phyloP scores from a whole-genome alignment of 2,888 invertebrate genomes.

The Heliconius aoede region DNA sequence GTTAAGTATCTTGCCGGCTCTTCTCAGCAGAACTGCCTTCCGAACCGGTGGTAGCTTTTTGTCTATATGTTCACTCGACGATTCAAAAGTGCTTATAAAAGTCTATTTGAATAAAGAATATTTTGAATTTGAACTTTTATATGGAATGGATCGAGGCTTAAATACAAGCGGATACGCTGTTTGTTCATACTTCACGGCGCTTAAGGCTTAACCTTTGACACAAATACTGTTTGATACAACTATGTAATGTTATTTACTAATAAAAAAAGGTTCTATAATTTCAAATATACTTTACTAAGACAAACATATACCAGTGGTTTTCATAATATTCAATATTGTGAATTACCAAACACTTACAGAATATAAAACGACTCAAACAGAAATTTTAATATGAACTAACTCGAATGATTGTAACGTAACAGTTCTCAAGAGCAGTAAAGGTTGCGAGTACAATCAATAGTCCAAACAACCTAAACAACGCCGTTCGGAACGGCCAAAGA shows the following conservation, averaged over 20 bases:
- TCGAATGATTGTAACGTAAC: slow-evolving; percentile 10
- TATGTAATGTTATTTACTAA: background rate
- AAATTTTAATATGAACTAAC: slow-evolving; percentile 18
- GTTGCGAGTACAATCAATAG: slow-evolving; percentile 40
- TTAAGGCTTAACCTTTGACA: background rate
- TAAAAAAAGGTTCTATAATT: background rate
- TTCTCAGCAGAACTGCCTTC: no score
- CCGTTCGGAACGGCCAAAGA: slow-evolving; percentile 39
- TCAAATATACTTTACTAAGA: background rate
- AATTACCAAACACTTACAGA: background rate
- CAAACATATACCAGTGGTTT: background rate
- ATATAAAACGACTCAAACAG: background rate
- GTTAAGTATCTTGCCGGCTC: no score
- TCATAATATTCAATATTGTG: no score
- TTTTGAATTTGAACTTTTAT: no score
- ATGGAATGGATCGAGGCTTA: background rate
- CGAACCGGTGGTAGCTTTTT: no score
- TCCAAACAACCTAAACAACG: slow-evolving; percentile 34
- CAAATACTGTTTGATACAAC: background rate
- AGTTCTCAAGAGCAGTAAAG: slow-evolving; percentile 32
- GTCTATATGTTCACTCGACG: no score
- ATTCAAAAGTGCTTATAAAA: no score
- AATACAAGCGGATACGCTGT: background rate
- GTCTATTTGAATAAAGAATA: no score
- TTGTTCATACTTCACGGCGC: background rate